Conservation (phyloP, 2,113 vertebrate genomes). For the Chrysemys picta region DNA sequence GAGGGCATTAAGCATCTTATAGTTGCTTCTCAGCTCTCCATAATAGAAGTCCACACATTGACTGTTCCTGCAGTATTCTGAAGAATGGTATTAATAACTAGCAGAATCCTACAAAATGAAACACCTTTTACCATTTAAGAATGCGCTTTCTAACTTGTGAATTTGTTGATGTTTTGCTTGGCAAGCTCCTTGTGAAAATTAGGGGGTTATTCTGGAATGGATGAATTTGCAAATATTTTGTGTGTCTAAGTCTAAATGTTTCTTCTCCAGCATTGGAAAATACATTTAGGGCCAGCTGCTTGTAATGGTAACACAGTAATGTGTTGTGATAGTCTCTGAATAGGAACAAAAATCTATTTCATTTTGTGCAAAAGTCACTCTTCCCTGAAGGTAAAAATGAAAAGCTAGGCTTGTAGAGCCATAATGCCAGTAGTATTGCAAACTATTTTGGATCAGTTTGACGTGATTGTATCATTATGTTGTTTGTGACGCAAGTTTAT, state of each 20-base stretch:
- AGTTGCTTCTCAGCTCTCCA: background rate
- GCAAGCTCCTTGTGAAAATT: conserved; percentile 19
- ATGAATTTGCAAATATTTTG: conserved; percentile 42
- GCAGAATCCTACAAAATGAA: background rate
- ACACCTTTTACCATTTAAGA: background rate
- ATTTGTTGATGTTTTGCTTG: conserved; percentile 14
- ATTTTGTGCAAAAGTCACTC: background rate
- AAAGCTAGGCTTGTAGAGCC: background rate
- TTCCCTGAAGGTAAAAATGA: background rate
- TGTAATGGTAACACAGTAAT: conserved; percentile 54
- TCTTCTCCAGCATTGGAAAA: conserved; percentile 47
- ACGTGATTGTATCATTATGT: background rate
- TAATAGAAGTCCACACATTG: background rate
- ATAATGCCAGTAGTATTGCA: background rate
- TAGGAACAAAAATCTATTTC: background rate
- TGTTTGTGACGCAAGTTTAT: background rate
- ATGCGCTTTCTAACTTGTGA: background rate
- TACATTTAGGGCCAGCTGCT: background rate
- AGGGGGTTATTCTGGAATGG: background rate
- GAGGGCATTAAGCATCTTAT: background rate
- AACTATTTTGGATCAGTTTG: background rate
- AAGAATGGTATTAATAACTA: background rate
- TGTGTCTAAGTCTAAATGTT: conserved; percentile 26
- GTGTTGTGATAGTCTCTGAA: conserved; percentile 32
- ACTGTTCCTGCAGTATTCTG: background rate